Percentiles rank a stretch among this genome's conserved stretches.
Evolutionary conservation across 1,140 invertebrate species (phyloP).

Genomic region (Lucilia sericata): DNA sequence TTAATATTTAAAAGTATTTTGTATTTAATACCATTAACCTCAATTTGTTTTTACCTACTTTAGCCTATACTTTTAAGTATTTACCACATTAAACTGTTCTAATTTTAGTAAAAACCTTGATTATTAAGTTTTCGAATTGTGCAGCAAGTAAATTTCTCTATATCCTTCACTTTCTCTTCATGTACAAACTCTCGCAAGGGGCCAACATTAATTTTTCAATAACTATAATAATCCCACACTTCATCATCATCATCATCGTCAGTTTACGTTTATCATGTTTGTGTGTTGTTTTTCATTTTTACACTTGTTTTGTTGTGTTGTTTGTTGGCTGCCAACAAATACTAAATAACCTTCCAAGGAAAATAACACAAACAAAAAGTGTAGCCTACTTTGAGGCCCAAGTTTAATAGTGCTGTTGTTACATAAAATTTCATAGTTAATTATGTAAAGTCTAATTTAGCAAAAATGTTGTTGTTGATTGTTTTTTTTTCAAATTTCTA

Average conservation of each 20-base stretch:
- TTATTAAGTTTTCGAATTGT: background rate
- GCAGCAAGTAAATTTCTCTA: background rate
- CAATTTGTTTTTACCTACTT: too few relatives aligned
- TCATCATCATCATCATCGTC: constrained; percentile 21
- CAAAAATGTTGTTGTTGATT: background rate
- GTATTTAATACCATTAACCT: too few relatives aligned
- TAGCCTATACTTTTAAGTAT: too few relatives aligned
- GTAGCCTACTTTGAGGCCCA: constrained; percentile 3
- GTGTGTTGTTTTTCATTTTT: background rate
- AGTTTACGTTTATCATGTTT: background rate
- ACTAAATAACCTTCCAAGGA: background rate
- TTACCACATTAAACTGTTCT: background rate
- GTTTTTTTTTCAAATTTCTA: background rate
- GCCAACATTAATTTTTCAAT: constrained; percentile 24
- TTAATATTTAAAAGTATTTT: too few relatives aligned
- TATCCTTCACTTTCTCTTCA: background rate
- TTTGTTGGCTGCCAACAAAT: background rate
- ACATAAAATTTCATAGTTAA: constrained; percentile 43
- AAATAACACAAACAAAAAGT: background rate
- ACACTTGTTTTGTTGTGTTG: background rate
- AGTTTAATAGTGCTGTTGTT: background rate
- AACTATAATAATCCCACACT: constrained; percentile 17
- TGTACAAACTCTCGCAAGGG: background rate
- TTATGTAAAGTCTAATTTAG: constrained; percentile 37
- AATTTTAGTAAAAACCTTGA: background rate